Conservation (phyloP, 2,113 vertebrate species). For the Lampris megalopsis region DNA sequence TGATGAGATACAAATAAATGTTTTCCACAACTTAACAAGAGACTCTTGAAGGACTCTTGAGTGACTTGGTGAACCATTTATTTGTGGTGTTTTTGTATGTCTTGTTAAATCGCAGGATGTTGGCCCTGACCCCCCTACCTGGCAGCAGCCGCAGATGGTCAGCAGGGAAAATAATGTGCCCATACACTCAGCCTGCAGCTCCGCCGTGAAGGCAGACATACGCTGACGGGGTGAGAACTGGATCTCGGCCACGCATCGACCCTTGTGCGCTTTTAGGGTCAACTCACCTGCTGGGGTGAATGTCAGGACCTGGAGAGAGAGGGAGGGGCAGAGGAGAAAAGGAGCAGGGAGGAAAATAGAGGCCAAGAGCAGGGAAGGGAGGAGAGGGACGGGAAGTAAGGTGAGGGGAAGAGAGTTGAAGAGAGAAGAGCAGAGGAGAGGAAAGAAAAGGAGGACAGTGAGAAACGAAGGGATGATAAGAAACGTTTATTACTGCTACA, state of each 20-base stretch:
- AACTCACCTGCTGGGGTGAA: slow-evolving; percentile 75
- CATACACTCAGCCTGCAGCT: slow-evolving; percentile 82
- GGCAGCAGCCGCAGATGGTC: slow-evolving; percentile 86
- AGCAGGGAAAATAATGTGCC: slow-evolving; percentile 84
- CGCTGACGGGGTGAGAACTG: slow-evolving; percentile 81
- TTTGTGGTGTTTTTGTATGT: neutral
- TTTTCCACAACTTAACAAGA: no score
- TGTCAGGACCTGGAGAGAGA: slow-evolving; percentile 64
- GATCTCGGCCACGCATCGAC: slow-evolving; percentile 81
- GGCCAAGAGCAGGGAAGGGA: neutral
- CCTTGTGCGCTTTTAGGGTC: slow-evolving; percentile 79
- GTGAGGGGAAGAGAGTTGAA: neutral
- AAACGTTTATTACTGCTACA: neutral
- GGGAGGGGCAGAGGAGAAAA: neutral
- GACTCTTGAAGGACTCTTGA: no score
- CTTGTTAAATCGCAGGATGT: neutral
- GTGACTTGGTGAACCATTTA: no score
- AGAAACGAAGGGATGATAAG: neutral
- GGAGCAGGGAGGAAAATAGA: neutral
- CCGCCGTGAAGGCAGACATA: slow-evolving; percentile 79
- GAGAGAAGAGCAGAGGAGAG: neutral
- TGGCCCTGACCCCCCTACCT: slow-evolving; percentile 29
- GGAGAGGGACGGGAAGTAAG: neutral
- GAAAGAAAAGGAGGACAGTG: neutral
- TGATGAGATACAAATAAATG: no score